Base-by-base conservation (phyloP, 1,140 invertebrate species). In the Piezodorus guildinii region DNA sequence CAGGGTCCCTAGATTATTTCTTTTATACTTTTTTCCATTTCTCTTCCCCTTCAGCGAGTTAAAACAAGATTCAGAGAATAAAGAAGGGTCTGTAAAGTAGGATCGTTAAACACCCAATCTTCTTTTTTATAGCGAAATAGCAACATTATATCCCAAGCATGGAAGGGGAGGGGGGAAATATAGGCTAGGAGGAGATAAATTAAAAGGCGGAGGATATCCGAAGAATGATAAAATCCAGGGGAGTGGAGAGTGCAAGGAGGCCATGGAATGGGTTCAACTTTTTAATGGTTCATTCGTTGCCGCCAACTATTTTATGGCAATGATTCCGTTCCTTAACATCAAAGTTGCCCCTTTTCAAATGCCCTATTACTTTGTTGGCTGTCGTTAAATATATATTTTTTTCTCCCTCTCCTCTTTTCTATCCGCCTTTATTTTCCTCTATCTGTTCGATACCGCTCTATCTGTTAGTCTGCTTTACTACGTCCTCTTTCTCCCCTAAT, bases 31-130 rank as follows among this genome's bases (percentile, higher is more conserved):
- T 49, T 30, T n/a, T 19, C 46, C 46, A 49, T 17, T 49, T 49
- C 46, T 49, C 21, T 49, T 21, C 16, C 46, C 46, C n/a, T 49
- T 56, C 52, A 5, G 17, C 23, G 23, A 25, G 52, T 56, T 56
- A 56, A 56, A 56, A 56, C 52, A 56, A 56, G 52, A 56, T 56
- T 56, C 52, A 56, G n/a, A 56, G 52, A 23, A 56, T 23, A 23
- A 56, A 56, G 23, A 23, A 56, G 52, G 19, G 23, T 10, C 52
- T 25, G 52, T 39, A 56, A 56, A 56, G 52, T 56, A 56, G 23
- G 19, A 56, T 56, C 52, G 52, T 56, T 56, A 56, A 56, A 56
- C 52, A 56, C 52, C 52, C 52, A 56, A 56, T 56, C 52, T 56
- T 23, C 52, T 56, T 56, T 56, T 56, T 56, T 56, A 56, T 56